Percentiles rank a stretch among this genome's conserved stretches.
These are phyloP conservation scores for Mesocricetus auratus DNA, from an alignment of 2,113 vertebrate species.

Conservation along the genomic window DNA sequence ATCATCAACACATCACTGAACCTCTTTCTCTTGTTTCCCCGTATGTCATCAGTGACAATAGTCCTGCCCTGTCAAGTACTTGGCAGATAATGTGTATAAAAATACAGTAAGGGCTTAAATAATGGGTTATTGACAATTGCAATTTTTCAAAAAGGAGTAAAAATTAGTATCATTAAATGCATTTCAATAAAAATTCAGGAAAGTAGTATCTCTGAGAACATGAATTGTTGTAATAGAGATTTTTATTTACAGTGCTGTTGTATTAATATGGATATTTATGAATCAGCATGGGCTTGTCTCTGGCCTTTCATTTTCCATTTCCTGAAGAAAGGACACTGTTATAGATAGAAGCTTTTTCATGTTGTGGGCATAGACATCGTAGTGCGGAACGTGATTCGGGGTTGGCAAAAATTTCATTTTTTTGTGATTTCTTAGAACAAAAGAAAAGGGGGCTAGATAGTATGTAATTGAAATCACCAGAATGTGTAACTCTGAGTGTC, in stretches of 20 bases:
- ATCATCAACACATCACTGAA: not conserved
- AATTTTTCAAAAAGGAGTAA: not conserved
- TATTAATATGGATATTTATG: not conserved
- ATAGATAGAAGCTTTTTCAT: not conserved
- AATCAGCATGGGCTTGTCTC: not conserved
- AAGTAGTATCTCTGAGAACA: not conserved
- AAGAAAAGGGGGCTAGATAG: not conserved
- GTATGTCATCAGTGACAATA: not conserved
- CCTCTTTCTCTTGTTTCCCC: not conserved
- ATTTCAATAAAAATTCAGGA: not conserved
- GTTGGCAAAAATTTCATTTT: not conserved
- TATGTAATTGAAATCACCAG: not conserved
- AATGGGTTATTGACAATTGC: not conserved
- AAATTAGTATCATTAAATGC: not conserved
- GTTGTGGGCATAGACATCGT: not conserved
- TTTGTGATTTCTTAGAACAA: not conserved
- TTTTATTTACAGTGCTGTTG: not conserved
- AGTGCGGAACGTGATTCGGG: not conserved
- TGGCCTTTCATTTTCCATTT: rapidly evolving
- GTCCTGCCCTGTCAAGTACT: not conserved
- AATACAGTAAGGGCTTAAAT: not conserved
- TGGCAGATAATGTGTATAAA: not conserved
- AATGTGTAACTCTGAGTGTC: not conserved
- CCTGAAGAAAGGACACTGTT: not conserved
- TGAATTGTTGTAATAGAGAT: not conserved